Evolutionary conservation across 37 sponge, comb jelly and placozoan genomes (phyloP).

Genomic region (Spongilla lacustris): DNA sequence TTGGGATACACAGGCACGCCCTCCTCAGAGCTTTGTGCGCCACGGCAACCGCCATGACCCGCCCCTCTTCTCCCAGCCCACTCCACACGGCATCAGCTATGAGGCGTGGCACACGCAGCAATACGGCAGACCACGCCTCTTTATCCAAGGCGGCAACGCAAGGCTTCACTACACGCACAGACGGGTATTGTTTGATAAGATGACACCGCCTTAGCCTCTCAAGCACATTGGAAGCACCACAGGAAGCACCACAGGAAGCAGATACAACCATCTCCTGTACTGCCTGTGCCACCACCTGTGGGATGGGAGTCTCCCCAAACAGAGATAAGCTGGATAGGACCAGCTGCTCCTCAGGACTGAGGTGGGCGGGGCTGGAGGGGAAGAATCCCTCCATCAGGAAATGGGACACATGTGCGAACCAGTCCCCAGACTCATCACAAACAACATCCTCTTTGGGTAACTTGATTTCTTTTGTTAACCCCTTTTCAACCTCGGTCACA

Average conservation of each 20-base stretch:
- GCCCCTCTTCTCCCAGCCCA: neutral
- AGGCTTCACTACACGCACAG: neutral
- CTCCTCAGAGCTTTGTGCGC: neutral
- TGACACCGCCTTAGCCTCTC: neutral
- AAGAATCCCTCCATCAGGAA: neutral
- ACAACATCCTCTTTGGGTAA: slow-evolving; percentile 11
- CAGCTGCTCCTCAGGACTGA: slow-evolving; percentile 21
- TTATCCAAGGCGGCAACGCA: neutral
- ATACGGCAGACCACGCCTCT: neutral
- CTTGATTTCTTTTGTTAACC: neutral
- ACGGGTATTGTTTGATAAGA: neutral
- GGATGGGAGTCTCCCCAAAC: slow-evolving; percentile 37
- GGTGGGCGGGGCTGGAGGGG: neutral
- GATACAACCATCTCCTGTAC: neutral
- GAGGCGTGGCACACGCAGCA: neutral
- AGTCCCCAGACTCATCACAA: neutral
- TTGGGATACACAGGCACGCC: neutral
- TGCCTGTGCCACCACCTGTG: slow-evolving; percentile 9
- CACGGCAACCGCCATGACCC: neutral
- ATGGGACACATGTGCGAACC: neutral
- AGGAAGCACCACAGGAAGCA: neutral
- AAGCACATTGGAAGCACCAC: neutral
- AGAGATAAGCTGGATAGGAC: slow-evolving; percentile 21
- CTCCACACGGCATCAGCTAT: neutral
- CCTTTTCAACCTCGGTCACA: neutral